These are phyloP conservation scores for Vimba vimba DNA, from an alignment of 2,113 vertebrate species.

Conservation along the genomic window DNA sequence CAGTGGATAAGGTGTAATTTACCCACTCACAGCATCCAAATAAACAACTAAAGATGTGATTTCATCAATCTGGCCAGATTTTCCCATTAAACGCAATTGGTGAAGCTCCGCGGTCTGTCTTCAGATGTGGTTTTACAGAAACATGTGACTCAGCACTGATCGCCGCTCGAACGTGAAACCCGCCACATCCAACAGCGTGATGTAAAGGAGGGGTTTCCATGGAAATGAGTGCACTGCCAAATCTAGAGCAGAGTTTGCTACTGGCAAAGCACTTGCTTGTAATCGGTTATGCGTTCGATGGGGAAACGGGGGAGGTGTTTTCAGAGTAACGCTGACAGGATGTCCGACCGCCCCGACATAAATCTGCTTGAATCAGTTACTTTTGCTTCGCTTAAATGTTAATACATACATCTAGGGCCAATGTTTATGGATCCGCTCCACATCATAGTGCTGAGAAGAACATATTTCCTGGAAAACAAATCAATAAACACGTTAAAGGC, in stretches of 20 bases:
- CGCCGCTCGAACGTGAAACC: background rate
- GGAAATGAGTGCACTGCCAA: constrained; percentile 56
- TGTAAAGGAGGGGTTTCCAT: constrained; percentile 52
- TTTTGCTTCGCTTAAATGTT: constrained; percentile 4
- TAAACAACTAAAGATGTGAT: constrained; percentile 29
- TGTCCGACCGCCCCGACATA: constrained; percentile 28
- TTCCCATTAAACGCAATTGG: background rate
- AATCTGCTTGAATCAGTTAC: constrained; percentile 23
- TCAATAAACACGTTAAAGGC: constrained; percentile 11
- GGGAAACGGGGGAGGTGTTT: constrained; percentile 54
- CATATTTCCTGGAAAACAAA: background rate
- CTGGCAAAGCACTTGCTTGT: constrained; percentile 66
- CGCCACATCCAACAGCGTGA: constrained; percentile 52
- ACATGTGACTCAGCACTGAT: constrained; percentile 32
- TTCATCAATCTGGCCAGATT: background rate
- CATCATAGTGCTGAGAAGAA: constrained; percentile 6
- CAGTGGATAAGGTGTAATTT: constrained; percentile 16
- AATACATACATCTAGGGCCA: background rate
- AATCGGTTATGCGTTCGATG: constrained; percentile 59
- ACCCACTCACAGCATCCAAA: background rate
- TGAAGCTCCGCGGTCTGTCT: background rate
- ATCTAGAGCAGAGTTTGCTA: constrained; percentile 65
- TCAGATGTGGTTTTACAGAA: constrained; percentile 17
- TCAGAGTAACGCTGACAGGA: constrained; percentile 58
- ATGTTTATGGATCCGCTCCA: background rate